Evolutionary conservation across 2,888 invertebrate species (phyloP), one percentile per base, ranked within the genome.

Genomic region (Agrotis puta): DNA sequence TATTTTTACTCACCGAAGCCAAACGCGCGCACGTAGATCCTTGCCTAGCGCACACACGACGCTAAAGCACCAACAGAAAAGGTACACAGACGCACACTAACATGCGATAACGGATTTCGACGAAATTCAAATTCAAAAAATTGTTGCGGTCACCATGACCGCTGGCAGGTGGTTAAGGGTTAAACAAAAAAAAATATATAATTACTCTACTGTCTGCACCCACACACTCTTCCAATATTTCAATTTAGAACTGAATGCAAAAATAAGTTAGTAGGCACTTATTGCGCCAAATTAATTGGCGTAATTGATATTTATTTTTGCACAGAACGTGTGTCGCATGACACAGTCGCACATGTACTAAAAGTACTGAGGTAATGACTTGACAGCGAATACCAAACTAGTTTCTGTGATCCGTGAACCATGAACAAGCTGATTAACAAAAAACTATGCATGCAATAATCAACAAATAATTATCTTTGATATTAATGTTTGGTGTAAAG

Each of bases 321-420:
- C 33, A 18, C 18, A 39, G 20, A 56, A 77, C 84, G 83, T 80
- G 65, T 59, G 62, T 47, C 56, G 64, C 27, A 33, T 33, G 27
- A 59, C 68, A 74, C 68, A 53, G 63, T 67, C 77, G 67, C 70
- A 76, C 65, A 72, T 70, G 73, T 27, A 82, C 83, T 82, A 73
- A 16, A 56, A 5, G 54, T 54, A 14, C 13, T 33, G 6, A 47
- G 13, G 9, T 57, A 61, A 39, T 45, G 18, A 61, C 48, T 33
- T 27, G 56, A 48, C 58, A 24, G 33, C 22, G 27, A 50, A 76
- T 39, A 67, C 43, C n/a, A 3, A 70, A 77, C 77, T 50, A 58
- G 63, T 75, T 77, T 75, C 57, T 58, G 59, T 33, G 39, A 63
- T 51, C 24, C 56, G 39, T 70, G 47, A 67, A 77, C 77, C 74